Conservation (phyloP, 2,888 invertebrate genomes). For the Cancer borealis region DNA sequence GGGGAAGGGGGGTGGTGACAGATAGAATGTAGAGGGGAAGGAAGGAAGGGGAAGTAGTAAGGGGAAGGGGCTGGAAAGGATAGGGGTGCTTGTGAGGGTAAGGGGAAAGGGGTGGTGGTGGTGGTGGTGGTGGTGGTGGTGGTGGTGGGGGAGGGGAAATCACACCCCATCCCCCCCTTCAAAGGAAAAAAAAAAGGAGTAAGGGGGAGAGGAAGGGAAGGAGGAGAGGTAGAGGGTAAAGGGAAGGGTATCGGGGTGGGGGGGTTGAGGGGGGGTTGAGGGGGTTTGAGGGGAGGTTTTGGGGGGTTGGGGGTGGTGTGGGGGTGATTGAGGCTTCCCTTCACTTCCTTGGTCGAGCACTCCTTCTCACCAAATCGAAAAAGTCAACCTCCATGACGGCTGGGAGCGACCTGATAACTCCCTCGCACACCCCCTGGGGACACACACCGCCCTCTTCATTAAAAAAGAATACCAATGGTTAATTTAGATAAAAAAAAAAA, state of each 20-base stretch:
- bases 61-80: too few relatives aligned
- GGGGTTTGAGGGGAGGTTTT: background rate
- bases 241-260: background rate
- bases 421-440: conserved; percentile 34
- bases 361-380: conserved; percentile 41
- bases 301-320: background rate
- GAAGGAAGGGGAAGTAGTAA: too few relatives aligned
- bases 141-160: background rate
- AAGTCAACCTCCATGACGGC: conserved; percentile 37
- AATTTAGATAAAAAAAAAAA: conserved; percentile 68
- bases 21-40: too few relatives aligned
- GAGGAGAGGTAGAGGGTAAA: background rate
- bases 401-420: conserved; percentile 4
- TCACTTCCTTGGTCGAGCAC: conserved; percentile 23
- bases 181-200: background rate
- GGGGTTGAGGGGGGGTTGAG: background rate
- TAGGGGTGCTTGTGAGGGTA: background rate
- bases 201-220: background rate
- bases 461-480: conserved; percentile 71
- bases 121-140: conserved; percentile 5
- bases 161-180: too few relatives aligned
- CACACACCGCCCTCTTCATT: conserved; percentile 64
- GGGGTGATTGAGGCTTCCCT: background rate
- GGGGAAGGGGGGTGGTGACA: background rate
- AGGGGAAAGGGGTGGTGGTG: background rate